Conservation (phyloP, 1,140 invertebrate species). For the Coenobita brevimanus region DNA sequence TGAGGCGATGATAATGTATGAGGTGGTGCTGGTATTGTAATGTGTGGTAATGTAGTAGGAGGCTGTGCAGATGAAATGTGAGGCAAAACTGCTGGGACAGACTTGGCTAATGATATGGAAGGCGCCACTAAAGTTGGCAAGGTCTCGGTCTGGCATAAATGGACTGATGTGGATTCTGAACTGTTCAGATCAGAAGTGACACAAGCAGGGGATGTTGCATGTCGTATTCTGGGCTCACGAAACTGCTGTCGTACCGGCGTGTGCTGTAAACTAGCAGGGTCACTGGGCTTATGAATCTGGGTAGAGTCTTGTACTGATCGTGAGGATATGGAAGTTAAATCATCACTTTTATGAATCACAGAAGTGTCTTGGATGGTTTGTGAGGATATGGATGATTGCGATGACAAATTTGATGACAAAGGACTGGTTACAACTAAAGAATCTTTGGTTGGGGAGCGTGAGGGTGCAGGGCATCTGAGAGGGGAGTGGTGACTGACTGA, state of each 20-base stretch:
- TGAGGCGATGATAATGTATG: not conserved
- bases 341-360: too few species aligned
- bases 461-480: not conserved
- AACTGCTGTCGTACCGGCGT: not conserved
- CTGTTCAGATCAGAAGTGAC: not conserved
- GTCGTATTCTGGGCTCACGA: slow-evolving; percentile 1
- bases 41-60: not conserved
- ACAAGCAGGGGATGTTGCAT: slow-evolving; percentile 31
- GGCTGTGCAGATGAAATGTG: not conserved
- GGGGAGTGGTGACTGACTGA: slow-evolving; percentile 32
- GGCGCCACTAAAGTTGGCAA: not conserved
- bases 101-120: not conserved
- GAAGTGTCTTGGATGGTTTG: not conserved
- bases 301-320: not conserved
- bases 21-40: too few species aligned
- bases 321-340: slow-evolving; percentile 34
- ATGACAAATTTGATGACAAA: slow-evolving; percentile 5
- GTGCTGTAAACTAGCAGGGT: slow-evolving; percentile 2
- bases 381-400: slow-evolving; percentile 22
- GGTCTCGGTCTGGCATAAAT: not conserved
- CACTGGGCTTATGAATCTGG: not conserved
- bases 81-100: not conserved
- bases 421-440: slow-evolving; percentile 16
- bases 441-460: slow-evolving; percentile 1
- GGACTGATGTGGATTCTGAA: slow-evolving; percentile 7